phyloP scores from a whole-genome alignment of 1,140 invertebrate species.

The Drosophila persimilis region DNA sequence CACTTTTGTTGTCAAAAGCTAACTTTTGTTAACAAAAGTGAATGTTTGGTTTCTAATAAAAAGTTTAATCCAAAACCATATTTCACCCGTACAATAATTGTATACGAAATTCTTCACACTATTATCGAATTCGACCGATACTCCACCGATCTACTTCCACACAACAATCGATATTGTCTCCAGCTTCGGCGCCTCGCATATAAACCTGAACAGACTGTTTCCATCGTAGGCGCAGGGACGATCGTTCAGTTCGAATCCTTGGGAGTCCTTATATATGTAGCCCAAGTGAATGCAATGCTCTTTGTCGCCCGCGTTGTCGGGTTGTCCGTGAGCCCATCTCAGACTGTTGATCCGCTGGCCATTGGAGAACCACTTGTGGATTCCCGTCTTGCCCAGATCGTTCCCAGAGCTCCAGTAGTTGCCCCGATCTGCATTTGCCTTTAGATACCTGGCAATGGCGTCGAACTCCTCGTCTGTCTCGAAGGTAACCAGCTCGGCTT shows the following conservation, averaged over 20 bases:
- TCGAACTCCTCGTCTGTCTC: slow-evolving; percentile 40
- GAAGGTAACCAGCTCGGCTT: slow-evolving; percentile 40
- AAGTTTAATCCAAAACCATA: no score
- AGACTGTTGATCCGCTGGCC: slow-evolving; percentile 25
- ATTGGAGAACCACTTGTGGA: slow-evolving; percentile 38
- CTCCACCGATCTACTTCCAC: slow-evolving; percentile 19
- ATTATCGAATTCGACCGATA: no score
- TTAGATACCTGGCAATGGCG: slow-evolving; percentile 5
- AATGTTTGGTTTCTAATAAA: no score
- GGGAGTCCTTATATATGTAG: slow-evolving; percentile 20
- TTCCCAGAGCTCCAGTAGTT: slow-evolving; percentile 50
- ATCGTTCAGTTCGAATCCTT: slow-evolving; percentile 31
- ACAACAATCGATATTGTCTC: slow-evolving; percentile 84
- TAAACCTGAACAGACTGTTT: slow-evolving; percentile 53
- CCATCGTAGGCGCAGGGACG: slow-evolving; percentile 20
- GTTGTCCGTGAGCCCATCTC: slow-evolving; percentile 39
- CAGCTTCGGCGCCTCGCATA: slow-evolving; percentile 85
- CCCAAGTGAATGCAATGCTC: slow-evolving; percentile 50
- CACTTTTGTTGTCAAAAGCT: no score
- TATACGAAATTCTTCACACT: no score
- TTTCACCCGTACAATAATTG: no score
- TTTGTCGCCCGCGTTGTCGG: slow-evolving; percentile 32
- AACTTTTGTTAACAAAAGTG: no score
- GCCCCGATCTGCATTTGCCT: neutral
- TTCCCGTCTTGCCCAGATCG: slow-evolving; percentile 38